phyloP scores from a whole-genome alignment of 2,797 vertebrate species.

The Adrianichthys oophorus region DNA sequence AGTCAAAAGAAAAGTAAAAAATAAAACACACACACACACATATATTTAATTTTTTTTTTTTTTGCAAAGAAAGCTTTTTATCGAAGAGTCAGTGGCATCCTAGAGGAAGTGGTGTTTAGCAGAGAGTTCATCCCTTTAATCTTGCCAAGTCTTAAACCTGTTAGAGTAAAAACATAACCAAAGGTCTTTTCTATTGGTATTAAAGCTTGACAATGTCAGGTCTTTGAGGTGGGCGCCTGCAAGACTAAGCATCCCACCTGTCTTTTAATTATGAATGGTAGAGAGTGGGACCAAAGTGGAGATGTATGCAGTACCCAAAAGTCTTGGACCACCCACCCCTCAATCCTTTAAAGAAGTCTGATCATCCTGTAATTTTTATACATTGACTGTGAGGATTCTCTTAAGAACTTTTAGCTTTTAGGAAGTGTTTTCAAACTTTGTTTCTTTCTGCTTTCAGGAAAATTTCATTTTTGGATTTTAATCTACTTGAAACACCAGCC shows the following conservation, averaged over 20 bases:
- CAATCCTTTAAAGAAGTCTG: no score
- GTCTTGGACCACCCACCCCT: no score
- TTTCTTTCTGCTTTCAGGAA: no score
- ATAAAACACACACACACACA: no score
- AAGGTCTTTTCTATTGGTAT: constrained; percentile 42
- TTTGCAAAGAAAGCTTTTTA: constrained; percentile 3
- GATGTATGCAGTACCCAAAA: neutral
- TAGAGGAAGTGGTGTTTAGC: constrained; percentile 53
- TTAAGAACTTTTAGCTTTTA: no score
- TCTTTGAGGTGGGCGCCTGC: constrained; percentile 16
- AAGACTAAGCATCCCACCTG: constrained; percentile 17
- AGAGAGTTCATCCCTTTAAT: constrained; percentile 59
- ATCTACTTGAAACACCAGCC: no score
- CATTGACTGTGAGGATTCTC: no score
- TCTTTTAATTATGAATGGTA: constrained; percentile 15
- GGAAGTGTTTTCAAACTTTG: no score
- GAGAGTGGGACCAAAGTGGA: neutral
- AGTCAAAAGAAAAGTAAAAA: no score
- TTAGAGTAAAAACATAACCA: constrained; percentile 59
- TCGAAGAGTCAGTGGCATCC: neutral
- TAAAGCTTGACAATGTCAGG: constrained; percentile 32
- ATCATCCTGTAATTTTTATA: no score
- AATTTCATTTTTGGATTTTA: no score
- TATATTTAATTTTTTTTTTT: neutral
- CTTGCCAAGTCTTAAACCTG: constrained; percentile 50